Percentiles rank a stretch among this genome's conserved stretches.
Evolutionary conservation across 1,140 invertebrate genomes (phyloP).

Genomic region (Dreissena polymorpha): DNA sequence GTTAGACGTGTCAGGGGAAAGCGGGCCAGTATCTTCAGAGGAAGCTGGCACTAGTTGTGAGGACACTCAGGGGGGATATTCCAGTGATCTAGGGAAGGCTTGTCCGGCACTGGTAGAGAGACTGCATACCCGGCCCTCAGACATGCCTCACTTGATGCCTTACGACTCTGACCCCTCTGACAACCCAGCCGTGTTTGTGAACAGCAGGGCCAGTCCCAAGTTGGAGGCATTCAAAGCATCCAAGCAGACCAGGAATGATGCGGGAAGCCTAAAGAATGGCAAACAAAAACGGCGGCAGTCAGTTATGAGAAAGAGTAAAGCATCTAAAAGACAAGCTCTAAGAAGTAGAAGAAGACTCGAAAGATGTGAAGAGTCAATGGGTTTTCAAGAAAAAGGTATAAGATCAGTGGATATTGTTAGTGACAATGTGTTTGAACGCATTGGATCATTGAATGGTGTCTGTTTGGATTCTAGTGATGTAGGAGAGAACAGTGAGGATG

Average conservation of each 20-base stretch:
- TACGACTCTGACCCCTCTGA: conserved; percentile 38
- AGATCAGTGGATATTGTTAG: too few relatives aligned
- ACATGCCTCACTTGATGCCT: conserved; percentile 48
- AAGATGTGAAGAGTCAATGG: too few relatives aligned
- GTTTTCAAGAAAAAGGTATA: too few relatives aligned
- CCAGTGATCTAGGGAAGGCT: conserved; percentile 5
- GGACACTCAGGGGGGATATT: conserved; percentile 13
- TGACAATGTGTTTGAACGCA: conserved; percentile 51
- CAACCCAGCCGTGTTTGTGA: conserved; percentile 11
- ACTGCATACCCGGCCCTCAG: neutral
- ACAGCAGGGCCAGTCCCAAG: conserved; percentile 40
- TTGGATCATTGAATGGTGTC: conserved; percentile 8
- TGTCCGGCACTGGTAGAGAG: conserved; percentile 19
- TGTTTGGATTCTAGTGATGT: conserved; percentile 4
- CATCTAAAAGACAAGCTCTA: too few relatives aligned
- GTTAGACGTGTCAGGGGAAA: conserved; percentile 39
- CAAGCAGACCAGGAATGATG: neutral
- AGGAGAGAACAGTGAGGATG: conserved; percentile 27
- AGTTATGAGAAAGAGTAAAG: too few relatives aligned
- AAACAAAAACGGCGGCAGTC: neutral
- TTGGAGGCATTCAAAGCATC: conserved; percentile 37
- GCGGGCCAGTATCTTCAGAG: neutral
- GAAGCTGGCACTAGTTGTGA: neutral
- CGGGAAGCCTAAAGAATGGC: neutral
- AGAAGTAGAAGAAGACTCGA: too few relatives aligned